These are phyloP conservation scores for Todus mexicanus DNA, from an alignment of 2,797 vertebrate species.

Conservation along the genomic window DNA sequence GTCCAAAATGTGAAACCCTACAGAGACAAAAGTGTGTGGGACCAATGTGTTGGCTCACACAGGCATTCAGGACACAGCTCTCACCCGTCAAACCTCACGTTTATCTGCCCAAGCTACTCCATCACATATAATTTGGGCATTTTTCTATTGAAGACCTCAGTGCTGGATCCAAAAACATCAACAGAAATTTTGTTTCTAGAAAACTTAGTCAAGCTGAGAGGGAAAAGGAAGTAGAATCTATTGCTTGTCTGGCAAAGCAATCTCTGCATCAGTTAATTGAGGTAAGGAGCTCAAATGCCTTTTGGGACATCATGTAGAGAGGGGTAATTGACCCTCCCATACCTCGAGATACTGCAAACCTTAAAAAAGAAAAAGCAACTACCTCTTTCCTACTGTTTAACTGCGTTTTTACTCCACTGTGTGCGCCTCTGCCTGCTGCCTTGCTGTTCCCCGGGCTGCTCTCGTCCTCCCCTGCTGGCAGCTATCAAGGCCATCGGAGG, in stretches of 20 bases:
- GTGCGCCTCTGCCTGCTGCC: background rate
- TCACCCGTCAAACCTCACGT: background rate
- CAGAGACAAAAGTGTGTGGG: background rate
- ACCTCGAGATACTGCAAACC: background rate
- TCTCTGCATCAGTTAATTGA: conserved; percentile 45
- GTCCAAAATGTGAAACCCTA: background rate
- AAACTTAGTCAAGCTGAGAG: background rate
- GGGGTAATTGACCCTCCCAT: conserved; percentile 38
- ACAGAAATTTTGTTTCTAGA: background rate
- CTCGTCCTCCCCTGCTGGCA: background rate
- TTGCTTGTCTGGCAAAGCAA: background rate
- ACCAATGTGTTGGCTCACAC: background rate
- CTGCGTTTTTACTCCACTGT: background rate
- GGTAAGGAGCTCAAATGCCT: background rate
- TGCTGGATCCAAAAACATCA: background rate
- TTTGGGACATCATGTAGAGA: background rate
- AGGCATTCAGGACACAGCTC: background rate
- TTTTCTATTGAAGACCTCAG: background rate
- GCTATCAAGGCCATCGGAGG: background rate
- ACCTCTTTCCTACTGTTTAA: conserved; percentile 46
- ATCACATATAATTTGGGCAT: background rate
- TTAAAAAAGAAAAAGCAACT: background rate
- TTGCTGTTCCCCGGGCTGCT: background rate
- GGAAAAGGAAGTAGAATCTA: background rate
- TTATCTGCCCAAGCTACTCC: background rate